Conservation (phyloP, 2,113 vertebrate genomes). For the Anguilla rostrata region DNA sequence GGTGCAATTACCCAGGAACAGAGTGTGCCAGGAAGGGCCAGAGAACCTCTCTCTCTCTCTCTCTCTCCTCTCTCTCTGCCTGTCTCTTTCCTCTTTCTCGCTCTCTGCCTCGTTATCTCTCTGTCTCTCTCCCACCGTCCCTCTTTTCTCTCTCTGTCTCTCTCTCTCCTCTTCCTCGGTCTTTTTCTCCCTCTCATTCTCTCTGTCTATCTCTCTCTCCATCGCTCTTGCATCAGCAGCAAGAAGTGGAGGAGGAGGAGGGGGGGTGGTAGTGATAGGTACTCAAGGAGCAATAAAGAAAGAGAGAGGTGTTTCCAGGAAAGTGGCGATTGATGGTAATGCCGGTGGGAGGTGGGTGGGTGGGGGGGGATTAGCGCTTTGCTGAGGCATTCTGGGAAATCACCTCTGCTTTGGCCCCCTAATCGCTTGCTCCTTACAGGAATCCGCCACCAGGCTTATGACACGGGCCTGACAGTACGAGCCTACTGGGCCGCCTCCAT, state of each 20-base stretch:
- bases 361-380: not conserved
- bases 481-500: not conserved
- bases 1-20: not conserved
- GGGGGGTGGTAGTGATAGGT: not conserved
- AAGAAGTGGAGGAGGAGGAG: too few relatives aligned
- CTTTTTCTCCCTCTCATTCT: not conserved
- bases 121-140: not conserved
- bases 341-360: not conserved
- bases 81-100: not conserved
- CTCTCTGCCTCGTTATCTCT: too few relatives aligned
- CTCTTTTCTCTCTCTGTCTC: too few relatives aligned
- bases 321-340: not conserved
- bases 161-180: too few relatives aligned
- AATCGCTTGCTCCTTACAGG: conserved; percentile 37
- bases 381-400: conserved; percentile 31
- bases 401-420: conserved; percentile 30
- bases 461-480: not conserved
- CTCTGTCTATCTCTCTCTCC: not conserved
- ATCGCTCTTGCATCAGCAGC: not conserved
- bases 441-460: conserved; percentile 26
- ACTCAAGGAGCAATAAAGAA: not conserved
- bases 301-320: conserved; percentile 20
- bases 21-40: not conserved
- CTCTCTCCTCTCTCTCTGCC: not conserved
- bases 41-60: not conserved